Conservation (phyloP, 2,113 vertebrate genomes). For the Vireo altiloquus region DNA sequence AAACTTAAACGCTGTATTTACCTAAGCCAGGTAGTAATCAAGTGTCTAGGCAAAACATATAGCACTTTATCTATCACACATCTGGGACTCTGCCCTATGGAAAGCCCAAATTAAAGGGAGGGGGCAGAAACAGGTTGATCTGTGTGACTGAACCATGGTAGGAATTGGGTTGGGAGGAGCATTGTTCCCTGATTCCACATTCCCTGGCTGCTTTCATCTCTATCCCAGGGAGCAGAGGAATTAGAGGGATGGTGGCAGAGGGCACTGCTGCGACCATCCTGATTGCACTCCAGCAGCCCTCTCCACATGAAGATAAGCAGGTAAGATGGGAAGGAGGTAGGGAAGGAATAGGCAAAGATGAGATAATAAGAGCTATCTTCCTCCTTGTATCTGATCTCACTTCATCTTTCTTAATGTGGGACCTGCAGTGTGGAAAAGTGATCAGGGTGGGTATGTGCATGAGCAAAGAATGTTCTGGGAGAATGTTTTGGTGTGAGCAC, state of each 20-base stretch:
- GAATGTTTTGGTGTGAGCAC: neutral
- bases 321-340: neutral
- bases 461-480: neutral
- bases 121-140: neutral
- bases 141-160: neutral
- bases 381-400: neutral
- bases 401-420: neutral
- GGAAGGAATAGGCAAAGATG: neutral
- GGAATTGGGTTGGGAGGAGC: neutral
- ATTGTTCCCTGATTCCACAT: neutral
- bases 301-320: neutral
- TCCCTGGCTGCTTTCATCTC: neutral
- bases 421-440: neutral
- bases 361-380: neutral
- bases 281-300: neutral
- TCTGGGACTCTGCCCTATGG: neutral
- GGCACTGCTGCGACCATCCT: neutral
- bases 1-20: neutral
- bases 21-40: neutral
- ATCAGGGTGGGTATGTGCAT: neutral
- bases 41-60: neutral
- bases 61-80: neutral
- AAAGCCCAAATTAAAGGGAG: slow-evolving; percentile 2
- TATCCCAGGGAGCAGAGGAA: neutral
- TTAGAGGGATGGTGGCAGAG: neutral